These are phyloP conservation scores for Andrena fulva DNA, from an alignment of 2,888 invertebrate species.

Conservation along the genomic window DNA sequence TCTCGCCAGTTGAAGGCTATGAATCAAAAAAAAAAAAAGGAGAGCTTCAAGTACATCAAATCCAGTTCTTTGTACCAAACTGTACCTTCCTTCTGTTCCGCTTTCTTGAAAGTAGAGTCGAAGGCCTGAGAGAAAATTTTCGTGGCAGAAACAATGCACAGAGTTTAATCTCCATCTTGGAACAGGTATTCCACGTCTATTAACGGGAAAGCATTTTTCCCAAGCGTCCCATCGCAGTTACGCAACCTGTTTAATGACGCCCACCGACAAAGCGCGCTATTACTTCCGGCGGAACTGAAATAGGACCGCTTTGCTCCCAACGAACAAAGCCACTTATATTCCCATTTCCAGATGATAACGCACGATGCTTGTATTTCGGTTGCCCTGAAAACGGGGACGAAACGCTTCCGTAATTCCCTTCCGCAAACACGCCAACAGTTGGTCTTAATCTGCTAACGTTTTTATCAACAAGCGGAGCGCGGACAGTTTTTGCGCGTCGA, in stretches of 20 bases:
- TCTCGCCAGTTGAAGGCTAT: too few species aligned
- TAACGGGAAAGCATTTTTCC: constrained; percentile 46
- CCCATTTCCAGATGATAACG: constrained; percentile 34
- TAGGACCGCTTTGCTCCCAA: constrained; percentile 51
- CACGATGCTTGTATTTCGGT: constrained; percentile 15
- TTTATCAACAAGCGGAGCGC: background rate
- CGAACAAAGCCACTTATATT: constrained; percentile 52
- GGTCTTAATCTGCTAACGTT: background rate
- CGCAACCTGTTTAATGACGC: constrained; percentile 46
- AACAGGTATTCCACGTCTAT: constrained; percentile 12
- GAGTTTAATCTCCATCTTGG: background rate
- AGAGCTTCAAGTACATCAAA: too few species aligned
- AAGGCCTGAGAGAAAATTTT: background rate
- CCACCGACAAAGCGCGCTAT: constrained; percentile 47
- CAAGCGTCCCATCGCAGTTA: constrained; percentile 49
- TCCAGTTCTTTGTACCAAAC: background rate
- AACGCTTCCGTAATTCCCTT: constrained; percentile 22
- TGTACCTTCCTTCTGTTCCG: too few species aligned
- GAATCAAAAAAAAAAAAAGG: too few species aligned
- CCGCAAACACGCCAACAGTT: background rate
- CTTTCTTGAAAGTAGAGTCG: background rate
- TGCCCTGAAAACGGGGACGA: constrained; percentile 17
- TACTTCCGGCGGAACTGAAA: constrained; percentile 71
- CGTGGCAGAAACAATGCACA: background rate
- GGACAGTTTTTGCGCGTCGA: too few species aligned